Evolutionary conservation across 2,797 vertebrate species (phyloP).

Genomic region (Gymnodraco acuticeps): DNA sequence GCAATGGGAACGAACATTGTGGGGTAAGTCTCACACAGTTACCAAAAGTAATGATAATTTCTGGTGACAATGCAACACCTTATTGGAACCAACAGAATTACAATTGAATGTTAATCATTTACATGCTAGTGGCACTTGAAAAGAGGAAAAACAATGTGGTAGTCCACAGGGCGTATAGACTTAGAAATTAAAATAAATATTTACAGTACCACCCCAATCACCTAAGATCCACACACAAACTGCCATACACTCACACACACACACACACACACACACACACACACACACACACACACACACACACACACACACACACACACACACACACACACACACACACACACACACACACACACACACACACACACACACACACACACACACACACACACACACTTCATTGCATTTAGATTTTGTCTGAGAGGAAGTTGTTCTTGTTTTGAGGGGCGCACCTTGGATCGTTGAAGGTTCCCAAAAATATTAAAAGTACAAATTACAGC

Average conservation of each 20-base stretch:
- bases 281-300: too few species aligned
- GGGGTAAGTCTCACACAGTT: slow-evolving; percentile 67
- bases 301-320: too few species aligned
- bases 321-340: not conserved
- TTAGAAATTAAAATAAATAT: too few species aligned
- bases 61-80: not conserved
- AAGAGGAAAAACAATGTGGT: too few species aligned
- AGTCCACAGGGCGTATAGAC: too few species aligned
- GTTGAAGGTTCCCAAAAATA: not conserved
- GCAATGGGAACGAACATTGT: slow-evolving; percentile 64
- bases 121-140: too few species aligned
- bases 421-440: not conserved
- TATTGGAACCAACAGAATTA: not conserved
- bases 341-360: slow-evolving; percentile 2
- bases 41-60: not conserved
- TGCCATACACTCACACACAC: slow-evolving; percentile 1
- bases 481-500: not conserved
- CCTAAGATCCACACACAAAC: not conserved
- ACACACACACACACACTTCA: not conserved
- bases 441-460: not conserved
- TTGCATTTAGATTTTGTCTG: not conserved
- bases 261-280: too few species aligned
- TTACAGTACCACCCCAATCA: too few species aligned
- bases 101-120: slow-evolving; percentile 19
- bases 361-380: slow-evolving; percentile 7